phyloP scores from a whole-genome alignment of 2,888 invertebrate species.

The Diadromus collaris region DNA sequence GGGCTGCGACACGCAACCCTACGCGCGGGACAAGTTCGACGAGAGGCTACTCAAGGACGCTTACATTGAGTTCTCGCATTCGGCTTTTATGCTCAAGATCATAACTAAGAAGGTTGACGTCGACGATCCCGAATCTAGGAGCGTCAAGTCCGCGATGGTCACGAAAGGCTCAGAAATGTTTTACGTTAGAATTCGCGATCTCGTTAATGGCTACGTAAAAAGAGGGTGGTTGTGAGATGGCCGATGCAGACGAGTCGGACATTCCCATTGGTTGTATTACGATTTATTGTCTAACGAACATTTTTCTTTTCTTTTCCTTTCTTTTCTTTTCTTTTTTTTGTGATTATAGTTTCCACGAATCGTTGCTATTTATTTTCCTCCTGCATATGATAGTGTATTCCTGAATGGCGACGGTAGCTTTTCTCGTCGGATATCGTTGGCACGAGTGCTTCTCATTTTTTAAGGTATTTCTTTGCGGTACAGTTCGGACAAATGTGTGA shows the following conservation, averaged over 20 bases:
- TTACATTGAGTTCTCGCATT: constrained; percentile 70
- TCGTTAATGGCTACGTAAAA: constrained; percentile 59
- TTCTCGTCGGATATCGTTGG: too few relatives aligned
- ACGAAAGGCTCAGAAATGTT: constrained; percentile 61
- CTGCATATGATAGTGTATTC: too few relatives aligned
- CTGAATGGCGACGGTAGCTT: too few relatives aligned
- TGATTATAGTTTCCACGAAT: too few relatives aligned
- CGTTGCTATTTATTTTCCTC: too few relatives aligned
- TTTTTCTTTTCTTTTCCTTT: too few relatives aligned
- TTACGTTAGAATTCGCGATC: constrained; percentile 57
- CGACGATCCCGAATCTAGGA: constrained; percentile 45
- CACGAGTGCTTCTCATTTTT: too few relatives aligned
- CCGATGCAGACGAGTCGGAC: not conserved
- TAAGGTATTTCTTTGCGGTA: too few relatives aligned
- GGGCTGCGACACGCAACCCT: constrained; percentile 74
- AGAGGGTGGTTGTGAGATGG: constrained; percentile 61
- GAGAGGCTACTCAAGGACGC: constrained; percentile 67
- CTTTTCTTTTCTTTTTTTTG: too few relatives aligned
- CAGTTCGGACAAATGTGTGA: too few relatives aligned
- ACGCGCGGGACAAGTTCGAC: constrained; percentile 67
- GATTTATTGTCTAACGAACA: too few relatives aligned
- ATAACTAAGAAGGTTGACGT: constrained; percentile 66
- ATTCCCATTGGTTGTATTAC: too few relatives aligned
- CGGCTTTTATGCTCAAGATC: constrained; percentile 71
- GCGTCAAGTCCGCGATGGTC: constrained; percentile 53